Conservation (phyloP, 2,888 invertebrate species). For the Germaria angustata region DNA sequence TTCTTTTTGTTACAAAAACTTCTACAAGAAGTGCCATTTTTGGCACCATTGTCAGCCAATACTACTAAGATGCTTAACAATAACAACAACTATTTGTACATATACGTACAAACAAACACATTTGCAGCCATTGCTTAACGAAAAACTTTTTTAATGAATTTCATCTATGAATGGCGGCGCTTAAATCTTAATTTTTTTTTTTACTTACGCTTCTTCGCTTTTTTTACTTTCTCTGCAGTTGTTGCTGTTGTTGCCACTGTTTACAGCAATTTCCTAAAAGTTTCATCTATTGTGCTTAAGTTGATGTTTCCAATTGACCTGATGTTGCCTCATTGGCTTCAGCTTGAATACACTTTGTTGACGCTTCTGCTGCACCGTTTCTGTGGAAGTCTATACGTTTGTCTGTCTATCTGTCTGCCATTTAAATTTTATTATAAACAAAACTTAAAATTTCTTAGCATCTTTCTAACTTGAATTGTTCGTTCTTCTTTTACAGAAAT, state of each 20-base stretch:
- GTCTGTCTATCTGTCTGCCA: slow-evolving; percentile 4
- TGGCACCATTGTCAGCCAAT: slow-evolving; percentile 50
- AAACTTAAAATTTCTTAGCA: slow-evolving; percentile 33
- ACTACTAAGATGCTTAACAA: slow-evolving; percentile 1
- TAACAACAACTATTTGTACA: too few relatives aligned
- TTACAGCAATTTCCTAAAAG: slow-evolving; percentile 28
- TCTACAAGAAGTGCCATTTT: slow-evolving; percentile 50
- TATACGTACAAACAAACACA: too few relatives aligned
- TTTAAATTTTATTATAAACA: slow-evolving; percentile 52
- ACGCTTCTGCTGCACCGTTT: neutral
- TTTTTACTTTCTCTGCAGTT: neutral
- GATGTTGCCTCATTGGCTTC: slow-evolving; percentile 63
- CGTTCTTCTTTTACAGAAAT: neutral
- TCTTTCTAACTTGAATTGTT: slow-evolving; percentile 1
- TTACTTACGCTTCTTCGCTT: slow-evolving; percentile 3
- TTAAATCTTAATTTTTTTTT: slow-evolving; percentile 57
- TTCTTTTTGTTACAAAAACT: slow-evolving; percentile 34
- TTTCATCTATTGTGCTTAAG: slow-evolving; percentile 45
- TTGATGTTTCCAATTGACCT: slow-evolving; percentile 62
- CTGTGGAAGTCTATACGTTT: neutral
- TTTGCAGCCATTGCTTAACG: slow-evolving; percentile 34
- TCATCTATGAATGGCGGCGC: slow-evolving; percentile 58
- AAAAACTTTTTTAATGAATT: slow-evolving; percentile 63
- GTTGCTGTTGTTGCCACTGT: neutral
- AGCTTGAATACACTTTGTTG: slow-evolving; percentile 35